Conservation (phyloP, 2,113 vertebrate species). For the Urocynchramus pylzowi region DNA sequence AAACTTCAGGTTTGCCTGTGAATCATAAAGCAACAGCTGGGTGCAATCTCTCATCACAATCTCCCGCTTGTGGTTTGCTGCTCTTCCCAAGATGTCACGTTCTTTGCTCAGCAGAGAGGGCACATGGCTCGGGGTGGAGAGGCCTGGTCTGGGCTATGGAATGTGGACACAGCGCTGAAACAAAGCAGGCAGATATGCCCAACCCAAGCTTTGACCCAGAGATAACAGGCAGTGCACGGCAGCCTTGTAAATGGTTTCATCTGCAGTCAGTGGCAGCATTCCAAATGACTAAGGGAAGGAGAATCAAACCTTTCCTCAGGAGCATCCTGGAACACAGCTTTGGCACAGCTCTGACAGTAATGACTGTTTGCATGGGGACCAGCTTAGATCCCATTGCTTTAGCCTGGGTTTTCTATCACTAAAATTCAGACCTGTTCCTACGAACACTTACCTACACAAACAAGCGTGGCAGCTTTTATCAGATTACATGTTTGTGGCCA, state of each 20-base stretch:
- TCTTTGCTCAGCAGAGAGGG: neutral
- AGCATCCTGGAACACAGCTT: neutral
- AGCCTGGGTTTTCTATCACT: neutral
- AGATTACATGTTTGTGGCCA: neutral
- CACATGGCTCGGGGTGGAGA: neutral
- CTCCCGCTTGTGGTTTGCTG: neutral
- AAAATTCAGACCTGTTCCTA: neutral
- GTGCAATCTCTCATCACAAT: neutral
- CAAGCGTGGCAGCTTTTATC: neutral
- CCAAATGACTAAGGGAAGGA: neutral
- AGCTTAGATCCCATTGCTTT: neutral
- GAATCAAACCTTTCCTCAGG: neutral
- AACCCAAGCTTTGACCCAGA: neutral
- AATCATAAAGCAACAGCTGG: neutral
- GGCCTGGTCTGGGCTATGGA: neutral
- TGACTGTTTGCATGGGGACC: neutral
- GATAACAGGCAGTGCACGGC: neutral
- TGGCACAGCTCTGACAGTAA: neutral
- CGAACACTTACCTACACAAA: neutral
- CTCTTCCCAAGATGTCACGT: fast-evolving
- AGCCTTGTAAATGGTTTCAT: neutral
- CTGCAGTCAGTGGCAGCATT: neutral
- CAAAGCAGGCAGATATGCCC: neutral
- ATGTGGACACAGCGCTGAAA: neutral
- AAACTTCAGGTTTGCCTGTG: neutral